Conservation (phyloP, 2,113 vertebrate genomes). For the Fukomys damarensis region DNA sequence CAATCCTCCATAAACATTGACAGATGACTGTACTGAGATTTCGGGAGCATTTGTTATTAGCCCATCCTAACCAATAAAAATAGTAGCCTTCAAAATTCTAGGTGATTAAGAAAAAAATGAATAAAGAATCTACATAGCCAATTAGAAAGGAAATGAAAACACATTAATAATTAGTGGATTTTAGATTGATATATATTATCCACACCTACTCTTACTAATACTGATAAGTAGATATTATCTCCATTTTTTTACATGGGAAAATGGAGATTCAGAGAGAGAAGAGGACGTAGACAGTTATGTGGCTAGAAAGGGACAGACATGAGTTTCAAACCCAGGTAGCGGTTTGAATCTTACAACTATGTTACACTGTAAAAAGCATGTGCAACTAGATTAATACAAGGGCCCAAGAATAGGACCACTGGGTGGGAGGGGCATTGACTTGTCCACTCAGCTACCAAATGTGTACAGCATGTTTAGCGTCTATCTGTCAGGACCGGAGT, state of each 20-base stretch:
- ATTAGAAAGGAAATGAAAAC: background rate
- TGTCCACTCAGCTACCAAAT: background rate
- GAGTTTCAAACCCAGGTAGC: background rate
- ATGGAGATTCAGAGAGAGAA: background rate
- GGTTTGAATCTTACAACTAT: background rate
- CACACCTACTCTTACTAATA: background rate
- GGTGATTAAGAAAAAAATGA: conserved; percentile 6
- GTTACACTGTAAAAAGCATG: background rate
- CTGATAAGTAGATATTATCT: background rate
- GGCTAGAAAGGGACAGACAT: background rate
- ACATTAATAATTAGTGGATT: background rate
- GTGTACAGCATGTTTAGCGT: fast-evolving
- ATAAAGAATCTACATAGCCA: background rate
- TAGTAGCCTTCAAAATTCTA: background rate
- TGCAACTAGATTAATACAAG: background rate
- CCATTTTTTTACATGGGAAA: background rate
- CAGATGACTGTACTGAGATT: background rate
- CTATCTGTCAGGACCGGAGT: fast-evolving
- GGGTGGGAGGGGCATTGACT: background rate
- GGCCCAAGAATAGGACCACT: background rate
- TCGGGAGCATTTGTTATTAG: background rate
- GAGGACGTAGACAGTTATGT: background rate
- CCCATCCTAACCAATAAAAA: background rate
- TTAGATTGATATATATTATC: background rate
- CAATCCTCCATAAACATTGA: background rate